Percentiles rank a stretch among this genome's conserved stretches.
Evolutionary conservation across 37 sponge, comb jelly and placozoan genomes (phyloP).

Genomic region (Mnemiopsis leidyi): DNA sequence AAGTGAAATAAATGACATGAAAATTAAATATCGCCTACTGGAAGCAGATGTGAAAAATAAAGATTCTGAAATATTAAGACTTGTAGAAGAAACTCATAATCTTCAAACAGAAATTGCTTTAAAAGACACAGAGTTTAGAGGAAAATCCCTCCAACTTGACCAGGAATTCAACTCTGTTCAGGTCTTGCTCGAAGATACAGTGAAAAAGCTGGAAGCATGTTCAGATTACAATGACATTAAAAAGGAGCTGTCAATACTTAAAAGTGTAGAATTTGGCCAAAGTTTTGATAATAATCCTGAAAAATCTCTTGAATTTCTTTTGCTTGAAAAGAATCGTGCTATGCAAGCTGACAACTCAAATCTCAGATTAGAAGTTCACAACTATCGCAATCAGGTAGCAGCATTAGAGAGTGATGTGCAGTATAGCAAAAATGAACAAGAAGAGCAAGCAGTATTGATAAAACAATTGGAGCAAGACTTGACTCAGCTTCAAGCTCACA

Average conservation of each 20-base stretch:
- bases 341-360: slow-evolving; percentile 62
- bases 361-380: slow-evolving; percentile 50
- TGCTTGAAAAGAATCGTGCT: slow-evolving; percentile 65
- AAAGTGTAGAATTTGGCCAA: slow-evolving; percentile 52
- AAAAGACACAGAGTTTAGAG: slow-evolving; percentile 51
- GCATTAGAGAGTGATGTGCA: neutral
- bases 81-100: slow-evolving; percentile 60
- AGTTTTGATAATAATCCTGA: slow-evolving; percentile 33
- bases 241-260: slow-evolving; percentile 73
- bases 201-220: slow-evolving; percentile 68
- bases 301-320: slow-evolving; percentile 67
- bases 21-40: neutral
- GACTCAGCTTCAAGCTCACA: slow-evolving; percentile 50
- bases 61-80: slow-evolving; percentile 22
- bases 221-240: slow-evolving; percentile 92
- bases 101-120: slow-evolving; percentile 31
- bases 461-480: slow-evolving; percentile 83
- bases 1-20: slow-evolving; percentile 38
- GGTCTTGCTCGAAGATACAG: neutral
- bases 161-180: neutral
- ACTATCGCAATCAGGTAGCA: neutral
- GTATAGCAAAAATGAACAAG: neutral
- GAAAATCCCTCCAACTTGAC: neutral
- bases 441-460: slow-evolving; percentile 68
- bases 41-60: slow-evolving; percentile 52